Conservation (phyloP, 2,113 vertebrate genomes). For the Bungarus multicinctus region DNA sequence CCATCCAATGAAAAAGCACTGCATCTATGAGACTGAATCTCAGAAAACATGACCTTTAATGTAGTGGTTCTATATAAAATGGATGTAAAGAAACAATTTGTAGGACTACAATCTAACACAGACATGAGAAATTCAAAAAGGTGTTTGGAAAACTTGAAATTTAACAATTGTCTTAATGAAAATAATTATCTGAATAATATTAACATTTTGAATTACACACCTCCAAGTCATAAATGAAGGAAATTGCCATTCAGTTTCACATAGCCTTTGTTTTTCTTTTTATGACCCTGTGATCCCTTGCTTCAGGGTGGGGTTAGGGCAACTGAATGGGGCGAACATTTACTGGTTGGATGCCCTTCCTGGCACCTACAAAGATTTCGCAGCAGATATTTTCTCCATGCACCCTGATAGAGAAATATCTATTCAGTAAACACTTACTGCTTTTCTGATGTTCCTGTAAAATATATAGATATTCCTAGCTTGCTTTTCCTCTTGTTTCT, state of each 20-base stretch:
- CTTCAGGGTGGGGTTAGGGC: background rate
- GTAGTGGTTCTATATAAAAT: background rate
- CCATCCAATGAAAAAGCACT: background rate
- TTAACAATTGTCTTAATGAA: constrained; percentile 33
- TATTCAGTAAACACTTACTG: background rate
- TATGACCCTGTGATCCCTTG: background rate
- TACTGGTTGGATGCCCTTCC: background rate
- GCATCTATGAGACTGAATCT: background rate
- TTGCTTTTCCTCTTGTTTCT: background rate
- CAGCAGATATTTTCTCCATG: background rate
- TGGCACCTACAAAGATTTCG: rapidly evolving
- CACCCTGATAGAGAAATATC: background rate
- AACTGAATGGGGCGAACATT: background rate
- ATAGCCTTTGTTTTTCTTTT: background rate
- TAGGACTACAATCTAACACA: background rate
- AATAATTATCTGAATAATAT: constrained; percentile 16
- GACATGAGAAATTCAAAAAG: constrained; percentile 19
- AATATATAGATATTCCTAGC: background rate
- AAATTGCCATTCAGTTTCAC: background rate
- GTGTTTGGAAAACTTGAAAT: constrained; percentile 19
- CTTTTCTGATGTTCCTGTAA: background rate
- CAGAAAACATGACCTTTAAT: background rate
- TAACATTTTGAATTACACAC: constrained; percentile 43
- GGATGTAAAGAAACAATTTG: background rate
- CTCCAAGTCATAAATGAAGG: background rate